Percentiles rank a stretch among this genome's conserved stretches.
These are phyloP conservation scores for Pararge aegeria DNA, from an alignment of 1,140 invertebrate species.

Conservation along the genomic window DNA sequence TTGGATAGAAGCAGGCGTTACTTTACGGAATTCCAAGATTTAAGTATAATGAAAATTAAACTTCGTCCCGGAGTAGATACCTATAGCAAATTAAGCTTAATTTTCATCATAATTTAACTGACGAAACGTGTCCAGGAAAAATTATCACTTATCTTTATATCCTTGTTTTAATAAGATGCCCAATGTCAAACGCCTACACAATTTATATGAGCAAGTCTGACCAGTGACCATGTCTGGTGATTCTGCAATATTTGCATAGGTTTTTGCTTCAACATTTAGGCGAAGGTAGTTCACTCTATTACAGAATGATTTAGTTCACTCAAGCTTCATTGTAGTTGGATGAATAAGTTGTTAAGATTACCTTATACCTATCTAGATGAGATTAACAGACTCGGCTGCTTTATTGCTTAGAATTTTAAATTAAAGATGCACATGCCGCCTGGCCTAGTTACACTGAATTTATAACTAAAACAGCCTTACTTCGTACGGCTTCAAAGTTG, in stretches of 20 bases:
- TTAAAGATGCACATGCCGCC: conserved; percentile 33
- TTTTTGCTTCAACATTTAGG: conserved; percentile 26
- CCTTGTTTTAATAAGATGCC: conserved; percentile 25
- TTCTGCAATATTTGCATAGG: conserved; percentile 28
- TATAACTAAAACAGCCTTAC: conserved; percentile 5
- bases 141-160: too few relatives aligned
- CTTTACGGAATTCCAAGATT: too few relatives aligned
- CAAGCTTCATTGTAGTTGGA: conserved; percentile 16
- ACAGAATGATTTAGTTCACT: conserved; percentile 24
- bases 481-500: not conserved
- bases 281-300: conserved; percentile 30
- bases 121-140: too few relatives aligned
- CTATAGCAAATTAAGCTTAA: too few relatives aligned
- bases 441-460: conserved; percentile 37
- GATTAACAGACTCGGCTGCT: conserved; percentile 8
- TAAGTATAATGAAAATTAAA: too few relatives aligned
- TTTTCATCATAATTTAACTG: too few relatives aligned
- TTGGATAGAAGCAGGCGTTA: too few relatives aligned
- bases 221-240: conserved; percentile 7
- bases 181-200: conserved; percentile 28
- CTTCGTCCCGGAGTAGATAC: too few relatives aligned
- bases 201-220: conserved; percentile 12
- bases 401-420: conserved; percentile 21
- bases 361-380: conserved; percentile 17
- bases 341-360: conserved; percentile 13